Conservation (phyloP, 2,797 vertebrate species). For the Numenius phaeopus region DNA sequence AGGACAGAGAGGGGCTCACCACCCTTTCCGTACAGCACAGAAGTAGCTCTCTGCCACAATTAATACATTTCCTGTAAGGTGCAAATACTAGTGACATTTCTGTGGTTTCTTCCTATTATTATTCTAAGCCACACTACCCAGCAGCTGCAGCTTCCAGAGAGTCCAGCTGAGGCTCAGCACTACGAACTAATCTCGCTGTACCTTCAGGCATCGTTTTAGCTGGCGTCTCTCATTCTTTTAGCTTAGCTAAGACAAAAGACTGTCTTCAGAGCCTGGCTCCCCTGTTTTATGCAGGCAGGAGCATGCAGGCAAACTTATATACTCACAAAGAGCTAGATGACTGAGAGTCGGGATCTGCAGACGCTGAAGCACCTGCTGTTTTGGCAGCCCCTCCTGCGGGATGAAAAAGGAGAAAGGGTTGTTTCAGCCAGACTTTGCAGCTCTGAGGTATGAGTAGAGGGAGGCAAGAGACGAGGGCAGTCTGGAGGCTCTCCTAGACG, state of each 20-base stretch:
- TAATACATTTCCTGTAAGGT: not conserved
- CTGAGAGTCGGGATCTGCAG: not conserved
- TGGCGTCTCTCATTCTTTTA: not conserved
- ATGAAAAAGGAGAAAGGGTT: not conserved
- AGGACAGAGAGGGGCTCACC: not conserved
- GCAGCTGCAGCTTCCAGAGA: conserved; percentile 59
- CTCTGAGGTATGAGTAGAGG: not conserved
- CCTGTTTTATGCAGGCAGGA: not conserved
- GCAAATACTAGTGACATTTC: conserved; percentile 17
- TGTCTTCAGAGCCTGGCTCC: not conserved
- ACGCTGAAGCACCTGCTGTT: not conserved
- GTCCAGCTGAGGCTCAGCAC: conserved; percentile 54
- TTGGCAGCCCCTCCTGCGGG: not conserved
- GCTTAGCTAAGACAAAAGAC: not conserved
- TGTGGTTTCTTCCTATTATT: conserved; percentile 33
- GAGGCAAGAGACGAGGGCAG: not conserved
- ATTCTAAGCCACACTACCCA: conserved; percentile 44
- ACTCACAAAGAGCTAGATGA: not conserved
- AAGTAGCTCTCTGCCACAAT: conserved; percentile 3
- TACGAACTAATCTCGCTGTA: conserved; percentile 55
- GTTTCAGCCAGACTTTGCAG: not conserved
- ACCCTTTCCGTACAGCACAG: not conserved
- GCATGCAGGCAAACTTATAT: not conserved
- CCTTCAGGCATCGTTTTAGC: conserved; percentile 47
- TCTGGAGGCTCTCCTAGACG: not conserved